Evolutionary conservation across 2,113 vertebrate species (phyloP).

Genomic region (Daubentonia madagascariensis): DNA sequence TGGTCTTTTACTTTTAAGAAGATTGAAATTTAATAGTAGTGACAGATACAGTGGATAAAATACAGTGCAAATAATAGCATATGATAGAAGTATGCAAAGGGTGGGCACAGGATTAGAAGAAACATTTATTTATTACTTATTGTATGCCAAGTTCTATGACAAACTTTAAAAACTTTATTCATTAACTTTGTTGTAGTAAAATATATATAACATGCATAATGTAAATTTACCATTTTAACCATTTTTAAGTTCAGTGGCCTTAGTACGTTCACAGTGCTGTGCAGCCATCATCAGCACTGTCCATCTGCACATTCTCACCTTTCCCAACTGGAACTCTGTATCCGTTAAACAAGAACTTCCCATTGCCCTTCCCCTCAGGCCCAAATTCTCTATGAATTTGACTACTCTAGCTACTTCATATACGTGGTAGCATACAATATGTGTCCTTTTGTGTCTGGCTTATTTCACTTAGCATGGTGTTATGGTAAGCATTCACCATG

Average conservation of each 20-base stretch:
- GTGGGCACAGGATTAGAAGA: not conserved
- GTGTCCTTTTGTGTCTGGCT: not conserved
- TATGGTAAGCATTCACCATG: not conserved
- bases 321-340: not conserved
- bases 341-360: not conserved
- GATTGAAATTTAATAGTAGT: not conserved
- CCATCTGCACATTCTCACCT: not conserved
- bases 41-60: not conserved
- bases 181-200: slow-evolving; percentile 8
- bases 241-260: not conserved
- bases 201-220: not conserved
- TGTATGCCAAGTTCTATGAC: not conserved
- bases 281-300: not conserved
- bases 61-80: not conserved
- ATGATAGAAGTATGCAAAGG: not conserved
- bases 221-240: not conserved
- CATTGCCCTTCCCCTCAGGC: no score
- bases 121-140: not conserved
- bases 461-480: not conserved
- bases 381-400: not conserved
- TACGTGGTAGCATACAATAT: no score
- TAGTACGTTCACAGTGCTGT: not conserved
- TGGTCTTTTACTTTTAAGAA: not conserved
- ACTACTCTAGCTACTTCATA: not conserved
- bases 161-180: not conserved